Evolutionary conservation across 2,888 invertebrate genomes (phyloP).

Genomic region (Achlya flavicornis): DNA sequence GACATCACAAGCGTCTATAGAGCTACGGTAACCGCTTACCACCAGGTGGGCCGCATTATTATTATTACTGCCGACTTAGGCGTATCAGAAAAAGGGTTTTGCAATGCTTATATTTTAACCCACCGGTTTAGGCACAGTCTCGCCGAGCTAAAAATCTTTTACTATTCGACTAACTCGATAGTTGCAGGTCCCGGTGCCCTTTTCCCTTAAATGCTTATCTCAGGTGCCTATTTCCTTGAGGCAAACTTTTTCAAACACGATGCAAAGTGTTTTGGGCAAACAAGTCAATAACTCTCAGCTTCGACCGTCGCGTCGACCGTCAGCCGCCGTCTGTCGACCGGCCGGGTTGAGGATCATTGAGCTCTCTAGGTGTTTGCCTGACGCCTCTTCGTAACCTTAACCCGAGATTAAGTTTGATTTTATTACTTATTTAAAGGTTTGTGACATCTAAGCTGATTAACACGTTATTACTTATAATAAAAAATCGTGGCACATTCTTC

Average conservation of each 20-base stretch:
- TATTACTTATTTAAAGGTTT: too few relatives aligned
- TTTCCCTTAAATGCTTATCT: not conserved
- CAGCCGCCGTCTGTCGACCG: not conserved
- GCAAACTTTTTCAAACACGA: slow-evolving; percentile 2
- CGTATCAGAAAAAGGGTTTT: too few relatives aligned
- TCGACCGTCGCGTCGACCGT: not conserved
- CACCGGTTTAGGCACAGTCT: too few relatives aligned
- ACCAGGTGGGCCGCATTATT: too few relatives aligned
- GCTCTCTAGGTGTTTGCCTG: not conserved
- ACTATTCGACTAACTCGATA: not conserved
- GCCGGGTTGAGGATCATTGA: not conserved
- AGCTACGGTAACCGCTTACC: too few relatives aligned
- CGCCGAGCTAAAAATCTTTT: too few relatives aligned
- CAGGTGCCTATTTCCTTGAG: not conserved
- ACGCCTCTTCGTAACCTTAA: not conserved
- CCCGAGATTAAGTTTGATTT: not conserved
- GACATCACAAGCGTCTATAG: too few relatives aligned
- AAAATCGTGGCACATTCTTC: too few relatives aligned
- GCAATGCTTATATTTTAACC: too few relatives aligned
- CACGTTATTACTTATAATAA: too few relatives aligned
- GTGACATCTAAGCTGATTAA: not conserved
- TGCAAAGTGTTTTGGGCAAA: slow-evolving; percentile 8
- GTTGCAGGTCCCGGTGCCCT: not conserved
- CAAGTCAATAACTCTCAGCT: not conserved
- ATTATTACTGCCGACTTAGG: too few relatives aligned